Base-by-base conservation (phyloP, 1,140 invertebrate species). In the Drosophila ficusphila region DNA sequence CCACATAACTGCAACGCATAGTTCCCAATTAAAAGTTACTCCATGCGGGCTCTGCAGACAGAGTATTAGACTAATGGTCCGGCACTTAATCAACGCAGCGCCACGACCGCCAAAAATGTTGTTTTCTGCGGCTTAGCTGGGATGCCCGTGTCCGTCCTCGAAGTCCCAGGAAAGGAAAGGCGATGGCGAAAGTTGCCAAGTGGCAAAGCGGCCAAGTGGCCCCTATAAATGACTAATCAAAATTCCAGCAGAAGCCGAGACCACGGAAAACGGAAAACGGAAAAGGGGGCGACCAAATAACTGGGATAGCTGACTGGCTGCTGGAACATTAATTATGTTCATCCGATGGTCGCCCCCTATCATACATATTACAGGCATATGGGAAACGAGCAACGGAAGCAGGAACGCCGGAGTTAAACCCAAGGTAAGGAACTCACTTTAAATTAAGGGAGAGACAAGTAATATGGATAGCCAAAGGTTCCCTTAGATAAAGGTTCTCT, bases 21-120 rank as follows among this genome's bases (percentile, higher is more conserved):
- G 75, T 78, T 78, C 57, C 68, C 60, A 78, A 78, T 78, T 78
- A 78, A 78, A 78, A 78, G 60, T 78, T 78, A 49, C 42, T 19
- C 54, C 54, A 23, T 49, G 11, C 14, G 3, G 49, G 36, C n/a
- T n/a, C n/a, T n/a, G n/a, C n/a, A n/a, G n/a, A n/a, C n/a, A n/a
- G n/a, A n/a, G n/a, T 49, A 58, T 72, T 78, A 67, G 52, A 78
- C 53, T 72, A 78, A 78, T 78, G 74, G 27, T 52, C 38, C 33
- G 34, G 31, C 54, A 60, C 53, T 78, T 78, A 67, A 72, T 78
- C 60, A 76, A 33, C 33, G 27, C 52, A 16, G 21, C 14, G 6
- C 8, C 21, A 16, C 34, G 47, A 31, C 47, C 21, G 29, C 56
- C 49, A 19, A 56, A 60, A 60, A 56, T 56, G 51, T 33, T 34